phyloP scores from a whole-genome alignment of 2,888 invertebrate genomes.

The Byasa hedistus region DNA sequence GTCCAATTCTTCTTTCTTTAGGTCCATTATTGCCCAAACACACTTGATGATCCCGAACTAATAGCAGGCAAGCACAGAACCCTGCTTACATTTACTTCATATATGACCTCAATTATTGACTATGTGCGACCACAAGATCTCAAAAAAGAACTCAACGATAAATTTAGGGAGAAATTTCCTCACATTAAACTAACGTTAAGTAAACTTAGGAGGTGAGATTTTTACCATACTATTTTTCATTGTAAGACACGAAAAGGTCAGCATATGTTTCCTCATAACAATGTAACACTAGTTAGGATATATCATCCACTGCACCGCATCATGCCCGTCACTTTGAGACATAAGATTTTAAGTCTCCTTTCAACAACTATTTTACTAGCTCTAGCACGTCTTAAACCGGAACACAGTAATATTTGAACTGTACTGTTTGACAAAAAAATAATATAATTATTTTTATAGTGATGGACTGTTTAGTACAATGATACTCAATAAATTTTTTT shows the following conservation, averaged over 20 bases:
- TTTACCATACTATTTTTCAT: background rate
- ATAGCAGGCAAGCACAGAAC: constrained; percentile 94
- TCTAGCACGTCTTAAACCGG: too few species aligned
- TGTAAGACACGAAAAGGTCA: too few species aligned
- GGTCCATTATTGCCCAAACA: constrained; percentile 89
- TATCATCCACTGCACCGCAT: too few species aligned
- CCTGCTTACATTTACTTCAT: constrained; percentile 91
- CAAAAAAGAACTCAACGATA: constrained; percentile 98
- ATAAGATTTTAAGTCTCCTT: too few species aligned
- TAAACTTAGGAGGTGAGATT: constrained; percentile 93
- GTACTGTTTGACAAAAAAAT: too few species aligned
- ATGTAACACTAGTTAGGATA: too few species aligned
- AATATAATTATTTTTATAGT: too few species aligned
- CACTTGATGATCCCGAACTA: constrained; percentile 95
- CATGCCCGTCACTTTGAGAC: too few species aligned
- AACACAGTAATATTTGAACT: too few species aligned
- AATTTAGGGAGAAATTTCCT: constrained; percentile 97
- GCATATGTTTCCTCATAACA: too few species aligned
- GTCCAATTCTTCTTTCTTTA: constrained; percentile 34
- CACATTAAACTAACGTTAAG: constrained; percentile 96
- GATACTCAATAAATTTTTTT: background rate
- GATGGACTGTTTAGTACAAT: too few species aligned
- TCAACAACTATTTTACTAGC: too few species aligned
- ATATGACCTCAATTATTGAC: constrained; percentile 97
- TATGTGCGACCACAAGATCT: constrained; percentile 97